Conservation (phyloP, 2,888 invertebrate species). For the Hirtodrosophila cameraria region DNA sequence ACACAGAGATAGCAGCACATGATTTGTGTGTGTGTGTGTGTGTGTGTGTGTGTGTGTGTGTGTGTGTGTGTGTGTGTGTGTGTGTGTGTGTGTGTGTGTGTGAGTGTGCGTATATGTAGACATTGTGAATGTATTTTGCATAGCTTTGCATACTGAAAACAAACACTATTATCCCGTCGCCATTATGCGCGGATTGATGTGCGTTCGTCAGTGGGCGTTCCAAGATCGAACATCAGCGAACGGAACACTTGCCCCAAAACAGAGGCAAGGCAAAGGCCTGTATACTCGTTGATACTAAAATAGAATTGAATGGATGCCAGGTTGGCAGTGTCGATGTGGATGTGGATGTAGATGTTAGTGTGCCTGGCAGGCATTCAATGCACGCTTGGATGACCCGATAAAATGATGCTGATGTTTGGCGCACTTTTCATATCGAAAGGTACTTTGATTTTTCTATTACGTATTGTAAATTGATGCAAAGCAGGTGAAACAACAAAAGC, state of each 20-base stretch:
- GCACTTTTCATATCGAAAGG: conserved; percentile 33
- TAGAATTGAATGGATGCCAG: conserved; percentile 14
- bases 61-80: too few relatives aligned
- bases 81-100: conserved; percentile 5
- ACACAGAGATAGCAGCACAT: conserved; percentile 26
- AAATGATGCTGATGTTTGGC: conserved; percentile 54
- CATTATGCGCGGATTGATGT: conserved; percentile 74
- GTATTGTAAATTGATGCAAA: conserved; percentile 41
- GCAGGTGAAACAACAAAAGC: conserved; percentile 56
- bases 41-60: conserved; percentile 25
- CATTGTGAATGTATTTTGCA: conserved; percentile 55
- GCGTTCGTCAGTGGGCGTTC: conserved; percentile 45
- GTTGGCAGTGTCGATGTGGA: not conserved
- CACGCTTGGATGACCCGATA: conserved; percentile 68
- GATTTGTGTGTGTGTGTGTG: conserved; percentile 1
- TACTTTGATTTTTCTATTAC: conserved; percentile 43
- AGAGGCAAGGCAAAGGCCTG: conserved; percentile 7
- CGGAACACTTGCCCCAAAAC: conserved; percentile 45
- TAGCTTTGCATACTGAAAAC: conserved; percentile 67
- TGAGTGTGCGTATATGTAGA: conserved; percentile 28
- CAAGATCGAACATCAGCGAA: conserved; percentile 10
- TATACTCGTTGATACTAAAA: conserved; percentile 25
- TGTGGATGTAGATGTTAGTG: conserved; percentile 14
- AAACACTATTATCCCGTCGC: conserved; percentile 71
- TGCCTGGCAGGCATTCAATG: conserved; percentile 40